phyloP scores from a whole-genome alignment of 2,888 invertebrate genomes.

The Mythimna vitellina region DNA sequence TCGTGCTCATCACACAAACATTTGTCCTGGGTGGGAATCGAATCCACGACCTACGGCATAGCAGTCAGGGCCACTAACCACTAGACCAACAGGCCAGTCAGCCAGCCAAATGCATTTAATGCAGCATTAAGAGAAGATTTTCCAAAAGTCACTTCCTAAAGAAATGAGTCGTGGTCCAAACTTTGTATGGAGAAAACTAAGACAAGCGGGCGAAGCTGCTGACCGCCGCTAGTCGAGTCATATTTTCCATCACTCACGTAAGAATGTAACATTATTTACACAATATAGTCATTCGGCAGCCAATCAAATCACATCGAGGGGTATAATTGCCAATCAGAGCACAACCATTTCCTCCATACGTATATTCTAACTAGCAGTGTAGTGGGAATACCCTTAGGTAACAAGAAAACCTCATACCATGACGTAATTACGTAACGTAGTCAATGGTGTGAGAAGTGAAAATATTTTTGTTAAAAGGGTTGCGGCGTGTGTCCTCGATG shows the following conservation, averaged over 20 bases:
- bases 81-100: no score
- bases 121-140: no score
- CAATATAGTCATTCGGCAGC: background rate
- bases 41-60: no score
- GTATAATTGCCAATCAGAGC: constrained; percentile 2
- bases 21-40: no score
- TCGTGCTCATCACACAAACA: no score
- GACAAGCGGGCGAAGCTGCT: no score
- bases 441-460: background rate
- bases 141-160: no score
- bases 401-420: background rate
- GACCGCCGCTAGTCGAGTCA: background rate
- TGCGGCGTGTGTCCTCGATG: background rate
- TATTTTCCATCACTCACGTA: background rate
- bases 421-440: background rate
- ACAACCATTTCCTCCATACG: constrained; percentile 1
- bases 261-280: background rate
- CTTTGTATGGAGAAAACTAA: no score
- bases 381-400: background rate
- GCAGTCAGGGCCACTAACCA: no score
- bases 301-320: constrained; percentile 8
- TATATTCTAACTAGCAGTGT: background rate
- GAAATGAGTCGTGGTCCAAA: no score
- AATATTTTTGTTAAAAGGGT: background rate
- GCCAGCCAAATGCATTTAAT: no score